A percentile compares a stretch with the other conserved stretches of the same genome.
These are phyloP conservation scores for Lota lota DNA, from an alignment of 2,113 vertebrate genomes.

Conservation along the genomic window DNA sequence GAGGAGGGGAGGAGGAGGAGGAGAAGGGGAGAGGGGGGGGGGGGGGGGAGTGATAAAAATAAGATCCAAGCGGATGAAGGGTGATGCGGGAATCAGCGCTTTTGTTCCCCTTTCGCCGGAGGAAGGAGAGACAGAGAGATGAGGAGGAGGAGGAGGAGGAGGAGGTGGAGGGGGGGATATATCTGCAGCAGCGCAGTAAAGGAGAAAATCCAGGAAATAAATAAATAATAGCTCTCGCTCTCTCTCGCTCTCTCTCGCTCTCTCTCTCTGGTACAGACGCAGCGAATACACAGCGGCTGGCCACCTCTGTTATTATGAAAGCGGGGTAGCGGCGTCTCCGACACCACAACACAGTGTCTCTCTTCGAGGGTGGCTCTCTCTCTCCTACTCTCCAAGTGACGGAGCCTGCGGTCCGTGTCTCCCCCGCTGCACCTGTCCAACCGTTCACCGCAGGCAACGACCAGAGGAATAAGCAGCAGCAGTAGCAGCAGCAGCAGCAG, in stretches of 20 bases:
- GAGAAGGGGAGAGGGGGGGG: constrained; percentile 17
- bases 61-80: constrained; percentile 32
- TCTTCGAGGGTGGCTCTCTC: constrained; percentile 39
- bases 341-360: not conserved
- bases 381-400: constrained; percentile 4
- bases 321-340: too few relatives aligned
- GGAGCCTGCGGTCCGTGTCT: not conserved
- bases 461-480: too few relatives aligned
- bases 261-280: not conserved
- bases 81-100: constrained; percentile 54
- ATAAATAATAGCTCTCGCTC: constrained; percentile 69
- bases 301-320: too few relatives aligned
- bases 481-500: too few relatives aligned
- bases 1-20: not conserved
- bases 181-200: constrained; percentile 73
- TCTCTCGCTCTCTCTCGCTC: constrained; percentile 39
- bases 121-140: constrained; percentile 32
- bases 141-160: constrained; percentile 16
- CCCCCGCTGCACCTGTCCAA: too few relatives aligned
- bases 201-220: constrained; percentile 70
- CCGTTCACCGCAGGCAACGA: too few relatives aligned
- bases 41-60: constrained; percentile 18
- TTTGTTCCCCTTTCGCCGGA: constrained; percentile 55
- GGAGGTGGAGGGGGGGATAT: constrained; percentile 39
- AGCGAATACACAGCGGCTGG: too few relatives aligned